Conservation (phyloP, 2,113 vertebrate species). For the mouse (Mus musculus) region GRCm39 chr11:68235501-68236000, state of each 20-base stretch:
- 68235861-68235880: neutral
- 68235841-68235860: neutral
- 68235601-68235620: constrained; percentile 69
- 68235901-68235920: neutral
- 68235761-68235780: neutral
- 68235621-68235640: constrained; percentile 64
- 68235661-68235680: constrained; percentile 59
- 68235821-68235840: neutral
- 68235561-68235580: constrained; percentile 81
- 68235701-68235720: neutral
- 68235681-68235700: neutral
- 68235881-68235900: constrained; percentile 45
- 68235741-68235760: constrained; percentile 20
- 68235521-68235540: constrained; percentile 77
- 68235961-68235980: constrained; percentile 32
- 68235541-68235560: constrained; percentile 73
- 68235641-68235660: constrained; percentile 1
- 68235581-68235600: constrained; percentile 66
- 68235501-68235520: constrained; percentile 66
- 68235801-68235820: no score
- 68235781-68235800: neutral
- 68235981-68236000: neutral
- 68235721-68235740: constrained; percentile 13
- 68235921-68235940: neutral
- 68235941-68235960: neutral